phyloP scores from a whole-genome alignment of 1,140 invertebrate species.

The Papilio xuthus region DNA sequence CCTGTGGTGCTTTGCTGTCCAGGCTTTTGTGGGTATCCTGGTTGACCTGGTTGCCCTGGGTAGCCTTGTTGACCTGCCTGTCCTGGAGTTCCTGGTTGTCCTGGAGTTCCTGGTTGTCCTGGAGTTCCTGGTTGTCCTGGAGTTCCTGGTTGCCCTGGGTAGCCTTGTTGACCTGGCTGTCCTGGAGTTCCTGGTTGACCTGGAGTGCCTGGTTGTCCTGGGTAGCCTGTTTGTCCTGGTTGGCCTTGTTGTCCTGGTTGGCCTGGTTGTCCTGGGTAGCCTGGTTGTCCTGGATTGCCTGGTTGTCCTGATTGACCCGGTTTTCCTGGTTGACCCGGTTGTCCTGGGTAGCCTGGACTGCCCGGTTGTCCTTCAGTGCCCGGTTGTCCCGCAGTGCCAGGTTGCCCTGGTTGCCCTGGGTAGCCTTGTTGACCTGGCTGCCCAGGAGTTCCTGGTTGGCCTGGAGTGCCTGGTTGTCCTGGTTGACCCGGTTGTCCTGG shows the following conservation, averaged over 20 bases:
- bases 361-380: constrained; percentile 41
- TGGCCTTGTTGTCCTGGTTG: constrained; percentile 39
- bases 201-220: constrained; percentile 30
- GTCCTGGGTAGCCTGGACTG: constrained; percentile 36
- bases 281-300: constrained; percentile 42
- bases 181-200: constrained; percentile 38
- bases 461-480: constrained; percentile 48
- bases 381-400: constrained; percentile 41
- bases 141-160: constrained; percentile 37
- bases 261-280: constrained; percentile 44
- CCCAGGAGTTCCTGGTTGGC: constrained; percentile 51
- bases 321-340: constrained; percentile 30
- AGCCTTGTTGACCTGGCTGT: constrained; percentile 40
- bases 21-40: constrained; percentile 16
- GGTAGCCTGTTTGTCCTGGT: constrained; percentile 41
- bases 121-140: constrained; percentile 40
- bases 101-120: constrained; percentile 45
- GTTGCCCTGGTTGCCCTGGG: constrained; percentile 40
- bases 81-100: constrained; percentile 42
- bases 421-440: constrained; percentile 42
- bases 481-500: constrained; percentile 50
- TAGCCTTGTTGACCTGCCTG: constrained; percentile 41
- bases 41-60: constrained; percentile 11
- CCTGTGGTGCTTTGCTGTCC: constrained; percentile 43
- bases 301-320: constrained; percentile 41